Percentiles rank a stretch among this genome's conserved stretches.
Conservation (phyloP, 2,113 vertebrate genomes). For the Tetrao urogallus region DNA sequence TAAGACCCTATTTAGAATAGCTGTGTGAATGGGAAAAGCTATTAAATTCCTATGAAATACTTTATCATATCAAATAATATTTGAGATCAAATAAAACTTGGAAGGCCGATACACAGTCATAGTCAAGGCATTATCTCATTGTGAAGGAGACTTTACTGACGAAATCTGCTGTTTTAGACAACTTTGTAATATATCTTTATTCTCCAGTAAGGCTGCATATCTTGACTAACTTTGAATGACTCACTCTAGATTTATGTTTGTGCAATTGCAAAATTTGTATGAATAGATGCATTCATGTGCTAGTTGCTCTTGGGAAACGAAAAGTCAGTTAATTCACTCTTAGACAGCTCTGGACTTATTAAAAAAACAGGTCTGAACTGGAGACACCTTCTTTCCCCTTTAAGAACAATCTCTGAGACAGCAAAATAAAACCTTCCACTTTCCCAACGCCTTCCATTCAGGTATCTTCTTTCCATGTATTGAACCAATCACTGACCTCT, state of each 20-base stretch:
- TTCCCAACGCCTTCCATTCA: not conserved
- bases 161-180: not conserved
- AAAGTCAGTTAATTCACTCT: not conserved
- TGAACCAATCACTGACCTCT: not conserved
- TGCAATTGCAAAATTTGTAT: not conserved
- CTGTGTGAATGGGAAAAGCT: slow-evolving; percentile 13
- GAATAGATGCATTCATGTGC: not conserved
- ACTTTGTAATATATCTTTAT: not conserved
- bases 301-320: not conserved
- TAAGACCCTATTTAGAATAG: slow-evolving; percentile 46
- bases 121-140: not conserved
- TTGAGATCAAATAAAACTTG: slow-evolving; percentile 28
- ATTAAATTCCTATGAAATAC: slow-evolving; percentile 37
- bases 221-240: not conserved
- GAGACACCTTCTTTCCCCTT: not conserved
- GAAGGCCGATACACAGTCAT: not conserved
- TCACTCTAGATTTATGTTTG: not conserved
- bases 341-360: not conserved
- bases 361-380: not conserved
- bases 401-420: not conserved
- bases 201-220: not conserved
- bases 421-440: not conserved
- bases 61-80: slow-evolving; percentile 31
- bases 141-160: not conserved
- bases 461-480: not conserved